Conservation (phyloP, 2,888 invertebrate species). For the Tetheella fluctuosa region DNA sequence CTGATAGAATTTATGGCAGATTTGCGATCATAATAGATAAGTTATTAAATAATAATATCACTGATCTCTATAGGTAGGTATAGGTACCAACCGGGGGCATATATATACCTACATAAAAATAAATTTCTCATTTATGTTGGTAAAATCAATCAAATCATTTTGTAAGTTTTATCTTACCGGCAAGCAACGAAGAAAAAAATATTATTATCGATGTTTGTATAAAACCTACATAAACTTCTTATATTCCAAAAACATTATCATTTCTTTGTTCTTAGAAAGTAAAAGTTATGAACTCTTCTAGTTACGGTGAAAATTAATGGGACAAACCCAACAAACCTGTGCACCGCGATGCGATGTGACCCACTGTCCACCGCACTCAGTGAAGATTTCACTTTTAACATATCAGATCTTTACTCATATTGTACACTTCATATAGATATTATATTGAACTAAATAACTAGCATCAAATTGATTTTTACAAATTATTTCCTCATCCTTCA, state of each 20-base stretch:
- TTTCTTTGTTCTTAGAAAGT: conserved; percentile 69
- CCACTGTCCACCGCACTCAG: conserved; percentile 59
- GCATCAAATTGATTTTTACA: conserved; percentile 13
- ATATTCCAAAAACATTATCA: conserved; percentile 19
- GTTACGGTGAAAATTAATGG: conserved; percentile 71
- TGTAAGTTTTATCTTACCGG: not conserved
- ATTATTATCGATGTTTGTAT: conserved; percentile 15
- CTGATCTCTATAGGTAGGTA: no score
- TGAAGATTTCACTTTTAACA: conserved; percentile 80
- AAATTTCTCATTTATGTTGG: no score
- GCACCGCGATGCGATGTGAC: conserved; percentile 61
- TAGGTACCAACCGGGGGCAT: no score
- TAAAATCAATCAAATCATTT: no score
- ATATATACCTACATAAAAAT: no score
- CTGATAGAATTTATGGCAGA: no score
- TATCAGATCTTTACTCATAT: conserved; percentile 39
- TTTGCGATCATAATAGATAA: no score
- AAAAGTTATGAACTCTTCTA: conserved; percentile 67
- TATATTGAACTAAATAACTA: conserved; percentile 10
- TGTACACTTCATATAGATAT: conserved; percentile 5
- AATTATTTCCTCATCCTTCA: not conserved
- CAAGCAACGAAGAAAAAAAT: conserved; percentile 13
- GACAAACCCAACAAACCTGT: conserved; percentile 74
- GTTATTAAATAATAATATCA: no score
- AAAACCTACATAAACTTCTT: no score